Evolutionary conservation across 1,140 invertebrate species (phyloP), one percentile per base, ranked within the genome.

Genomic region (Bombus difficillimus): DNA sequence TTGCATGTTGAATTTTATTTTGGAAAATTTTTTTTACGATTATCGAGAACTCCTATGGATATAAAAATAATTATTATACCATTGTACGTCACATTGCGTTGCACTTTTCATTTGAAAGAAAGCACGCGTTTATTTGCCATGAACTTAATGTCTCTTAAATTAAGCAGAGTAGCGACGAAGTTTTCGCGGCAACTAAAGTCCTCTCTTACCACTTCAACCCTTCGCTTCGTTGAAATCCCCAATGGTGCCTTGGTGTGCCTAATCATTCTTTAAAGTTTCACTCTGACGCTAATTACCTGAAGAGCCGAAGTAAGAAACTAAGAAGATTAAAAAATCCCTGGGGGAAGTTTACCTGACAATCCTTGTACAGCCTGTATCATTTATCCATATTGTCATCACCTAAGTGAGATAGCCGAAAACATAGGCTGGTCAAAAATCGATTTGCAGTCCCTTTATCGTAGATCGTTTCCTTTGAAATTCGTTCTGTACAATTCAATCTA

Each of bases 191-290:
- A 18, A 32, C 47, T 59, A 74, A 39, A 59, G 53, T 47, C 85
- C 66, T 66, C 82, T 41, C 74, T 79, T 74, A 22, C 43, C 59
- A 34, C 69, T 83, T 86, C 86, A 80, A 82, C 85, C 81, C 88
- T 89, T 89, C 83, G 57, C 68, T 84, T 43, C 77, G 83, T 76
- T 88, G 85, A 89, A 89, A 91, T 88, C 83, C 74, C 75, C 75
- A 66, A 84, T 84, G 81, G 64, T 77, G 75, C 32, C 57, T 64
- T 47, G 47, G 69, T 74, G 75, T 80, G 84, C 79, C 86, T 91
- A 91, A 93, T 92, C 90, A 91, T 92, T 93, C 86, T 92, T 92
- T 85, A 83, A 91, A 92, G 86, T 92, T 93, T 90, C 75, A 90
- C 88, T 88, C 83, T 85, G 83, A 86, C 74, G 83, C 85, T 93